Percentiles rank a stretch among this genome's conserved stretches.
Evolutionary conservation across 2,113 vertebrate species (phyloP).

Genomic region (Aldabrachelys gigantea): DNA sequence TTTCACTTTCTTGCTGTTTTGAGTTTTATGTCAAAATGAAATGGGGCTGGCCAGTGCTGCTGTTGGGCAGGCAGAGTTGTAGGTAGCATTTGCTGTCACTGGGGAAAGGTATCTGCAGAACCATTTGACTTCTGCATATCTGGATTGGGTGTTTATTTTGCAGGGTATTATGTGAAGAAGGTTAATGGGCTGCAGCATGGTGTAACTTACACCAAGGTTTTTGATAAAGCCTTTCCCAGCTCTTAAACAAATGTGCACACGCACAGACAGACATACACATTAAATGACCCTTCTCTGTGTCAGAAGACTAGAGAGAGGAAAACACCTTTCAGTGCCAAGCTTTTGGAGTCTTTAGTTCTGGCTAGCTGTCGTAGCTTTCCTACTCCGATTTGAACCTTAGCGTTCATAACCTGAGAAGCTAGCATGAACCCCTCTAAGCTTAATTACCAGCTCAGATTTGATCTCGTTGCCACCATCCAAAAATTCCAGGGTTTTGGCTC

Average conservation of each 20-base stretch:
- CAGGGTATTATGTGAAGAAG: not conserved
- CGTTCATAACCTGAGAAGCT: too few species aligned
- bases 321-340: not conserved
- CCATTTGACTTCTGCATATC: not conserved
- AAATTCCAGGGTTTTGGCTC: too few species aligned
- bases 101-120: not conserved
- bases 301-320: not conserved
- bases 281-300: not conserved
- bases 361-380: too few species aligned
- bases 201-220: not conserved
- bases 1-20: not conserved
- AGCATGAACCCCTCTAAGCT: too few species aligned
- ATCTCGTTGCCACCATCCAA: too few species aligned
- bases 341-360: not conserved
- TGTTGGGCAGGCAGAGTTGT: not conserved
- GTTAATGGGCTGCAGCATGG: not conserved
- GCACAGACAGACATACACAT: not conserved
- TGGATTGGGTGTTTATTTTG: not conserved
- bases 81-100: not conserved
- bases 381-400: too few species aligned
- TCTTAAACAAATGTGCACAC: not conserved
- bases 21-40: not conserved
- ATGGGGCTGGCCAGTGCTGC: not conserved
- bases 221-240: not conserved
- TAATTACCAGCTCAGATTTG: too few species aligned